phyloP scores from a whole-genome alignment of 1,140 invertebrate species.

The Triops cancriformis region DNA sequence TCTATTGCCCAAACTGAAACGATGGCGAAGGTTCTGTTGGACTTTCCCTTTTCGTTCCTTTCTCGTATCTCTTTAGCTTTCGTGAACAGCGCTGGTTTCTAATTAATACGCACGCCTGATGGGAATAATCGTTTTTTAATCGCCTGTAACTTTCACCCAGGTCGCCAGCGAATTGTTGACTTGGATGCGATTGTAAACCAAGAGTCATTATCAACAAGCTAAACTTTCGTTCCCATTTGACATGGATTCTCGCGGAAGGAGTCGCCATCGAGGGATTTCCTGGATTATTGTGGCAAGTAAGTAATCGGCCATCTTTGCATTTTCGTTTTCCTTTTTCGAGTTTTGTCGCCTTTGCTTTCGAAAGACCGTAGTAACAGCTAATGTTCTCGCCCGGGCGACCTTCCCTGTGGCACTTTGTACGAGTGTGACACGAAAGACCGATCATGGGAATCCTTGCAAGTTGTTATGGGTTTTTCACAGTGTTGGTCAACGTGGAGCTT shows the following conservation, averaged over 20 bases:
- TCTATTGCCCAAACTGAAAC: background rate
- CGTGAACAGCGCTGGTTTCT: background rate
- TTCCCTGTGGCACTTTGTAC: background rate
- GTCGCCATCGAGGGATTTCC: background rate
- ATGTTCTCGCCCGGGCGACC: background rate
- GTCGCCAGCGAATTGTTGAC: background rate
- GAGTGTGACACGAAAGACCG: background rate
- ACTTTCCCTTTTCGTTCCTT: background rate
- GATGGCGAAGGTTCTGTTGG: background rate
- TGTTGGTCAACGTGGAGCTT: background rate
- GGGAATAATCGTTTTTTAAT: background rate
- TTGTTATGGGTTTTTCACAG: background rate
- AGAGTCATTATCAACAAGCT: background rate
- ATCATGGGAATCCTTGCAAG: background rate
- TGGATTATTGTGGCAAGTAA: slow-evolving; percentile 6
- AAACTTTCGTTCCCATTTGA: background rate
- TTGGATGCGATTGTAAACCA: background rate
- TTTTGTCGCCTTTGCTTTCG: background rate
- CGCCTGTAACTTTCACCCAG: background rate
- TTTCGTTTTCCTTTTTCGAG: background rate
- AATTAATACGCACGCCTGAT: background rate
- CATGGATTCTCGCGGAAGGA: background rate
- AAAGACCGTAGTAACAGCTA: background rate
- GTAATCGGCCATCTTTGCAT: too few species aligned
- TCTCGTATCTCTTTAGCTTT: background rate